These are phyloP conservation scores for Clivina fossor DNA, from an alignment of 2,888 invertebrate species.

Conservation along the genomic window DNA sequence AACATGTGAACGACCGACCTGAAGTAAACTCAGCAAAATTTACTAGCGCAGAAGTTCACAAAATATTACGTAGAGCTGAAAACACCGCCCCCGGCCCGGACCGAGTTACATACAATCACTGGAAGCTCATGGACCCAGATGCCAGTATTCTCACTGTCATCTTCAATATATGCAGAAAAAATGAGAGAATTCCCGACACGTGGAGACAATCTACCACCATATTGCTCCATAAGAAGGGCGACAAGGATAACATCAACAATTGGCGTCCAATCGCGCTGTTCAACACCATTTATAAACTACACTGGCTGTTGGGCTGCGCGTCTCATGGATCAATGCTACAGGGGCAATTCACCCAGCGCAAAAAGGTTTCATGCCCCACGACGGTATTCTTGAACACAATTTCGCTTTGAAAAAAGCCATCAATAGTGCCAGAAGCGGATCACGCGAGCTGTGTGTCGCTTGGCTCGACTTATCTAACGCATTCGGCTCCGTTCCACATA, in stretches of 20 bases:
- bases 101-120: not conserved
- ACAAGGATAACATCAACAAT: not conserved
- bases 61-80: not conserved
- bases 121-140: not conserved
- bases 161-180: not conserved
- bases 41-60: not conserved
- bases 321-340: not conserved
- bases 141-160: not conserved
- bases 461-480: conserved; percentile 50
- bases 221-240: not conserved
- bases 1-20: not conserved
- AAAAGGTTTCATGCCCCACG: conserved; percentile 48
- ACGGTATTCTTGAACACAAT: conserved; percentile 48
- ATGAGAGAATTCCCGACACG: not conserved
- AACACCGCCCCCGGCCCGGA: not conserved
- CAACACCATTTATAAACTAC: not conserved
- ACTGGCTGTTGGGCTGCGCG: not conserved
- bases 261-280: not conserved
- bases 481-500: conserved; percentile 48
- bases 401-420: conserved; percentile 45
- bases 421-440: conserved; percentile 38
- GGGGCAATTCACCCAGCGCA: conserved; percentile 37
- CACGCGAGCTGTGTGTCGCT: conserved; percentile 40
- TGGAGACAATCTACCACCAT: no score
- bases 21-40: not conserved